Evolutionary conservation across 2,797 vertebrate genomes (phyloP).

Genomic region (Anolis apletophallus): DNA sequence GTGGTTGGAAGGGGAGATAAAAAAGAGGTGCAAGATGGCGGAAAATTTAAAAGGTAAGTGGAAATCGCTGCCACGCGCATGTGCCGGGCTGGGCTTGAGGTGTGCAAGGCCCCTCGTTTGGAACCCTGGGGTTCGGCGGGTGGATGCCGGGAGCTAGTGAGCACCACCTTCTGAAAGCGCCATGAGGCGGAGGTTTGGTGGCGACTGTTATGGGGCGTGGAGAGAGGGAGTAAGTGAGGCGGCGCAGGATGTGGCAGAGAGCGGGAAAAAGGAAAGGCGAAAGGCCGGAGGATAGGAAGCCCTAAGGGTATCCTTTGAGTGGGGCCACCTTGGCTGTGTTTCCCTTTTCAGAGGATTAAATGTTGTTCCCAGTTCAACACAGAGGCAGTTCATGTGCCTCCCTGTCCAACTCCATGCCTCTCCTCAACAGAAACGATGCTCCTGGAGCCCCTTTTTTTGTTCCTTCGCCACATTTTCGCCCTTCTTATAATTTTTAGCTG

Average conservation of each 20-base stretch:
- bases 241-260: neutral
- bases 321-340: no score
- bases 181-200: neutral
- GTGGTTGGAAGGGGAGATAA: conserved; percentile 47
- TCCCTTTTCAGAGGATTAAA: no score
- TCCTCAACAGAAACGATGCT: no score
- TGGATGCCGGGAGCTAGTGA: neutral
- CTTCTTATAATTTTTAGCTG: no score
- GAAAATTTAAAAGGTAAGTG: conserved; percentile 79
- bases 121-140: neutral
- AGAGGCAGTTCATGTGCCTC: no score
- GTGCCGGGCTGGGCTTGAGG: neutral
- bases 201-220: conserved; percentile 7
- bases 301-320: neutral
- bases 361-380: no score
- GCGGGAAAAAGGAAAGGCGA: neutral
- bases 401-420: no score
- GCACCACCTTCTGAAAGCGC: neutral
- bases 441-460: neutral
- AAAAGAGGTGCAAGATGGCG: conserved; percentile 67
- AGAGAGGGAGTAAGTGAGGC: neutral
- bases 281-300: neutral
- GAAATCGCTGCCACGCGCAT: neutral
- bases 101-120: no score
- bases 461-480: neutral